Percentiles rank a stretch among this genome's conserved stretches.
Conservation (phyloP, 2,113 vertebrate species). For the Ameiurus melas region DNA sequence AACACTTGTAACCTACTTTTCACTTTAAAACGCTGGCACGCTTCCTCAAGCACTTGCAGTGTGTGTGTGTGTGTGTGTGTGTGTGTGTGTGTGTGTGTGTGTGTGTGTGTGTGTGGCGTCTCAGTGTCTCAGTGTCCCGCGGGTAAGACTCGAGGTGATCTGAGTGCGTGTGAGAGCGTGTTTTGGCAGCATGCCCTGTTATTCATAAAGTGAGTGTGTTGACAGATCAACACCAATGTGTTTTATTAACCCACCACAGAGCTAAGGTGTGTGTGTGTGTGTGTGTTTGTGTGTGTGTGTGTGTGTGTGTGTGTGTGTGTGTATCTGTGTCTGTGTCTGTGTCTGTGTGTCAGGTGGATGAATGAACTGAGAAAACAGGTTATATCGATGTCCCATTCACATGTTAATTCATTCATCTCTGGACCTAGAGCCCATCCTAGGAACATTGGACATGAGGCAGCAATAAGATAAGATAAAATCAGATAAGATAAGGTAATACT, state of each 20-base stretch:
- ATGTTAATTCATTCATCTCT: conserved; percentile 19
- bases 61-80: not conserved
- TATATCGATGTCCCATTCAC: not conserved
- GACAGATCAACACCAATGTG: conserved; percentile 37
- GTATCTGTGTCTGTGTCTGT: not conserved
- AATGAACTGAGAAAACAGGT: not conserved
- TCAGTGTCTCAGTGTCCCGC: conserved; percentile 67
- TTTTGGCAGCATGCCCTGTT: conserved; percentile 58
- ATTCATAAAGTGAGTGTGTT: conserved; percentile 48
- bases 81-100: conserved; percentile 51
- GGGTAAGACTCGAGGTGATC: conserved; percentile 64
- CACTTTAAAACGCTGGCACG: conserved; percentile 53
- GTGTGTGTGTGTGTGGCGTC: conserved; percentile 69
- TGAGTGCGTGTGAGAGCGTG: conserved; percentile 64
- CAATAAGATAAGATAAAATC: not conserved
- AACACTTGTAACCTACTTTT: conserved; percentile 43
- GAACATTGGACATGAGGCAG: not conserved
- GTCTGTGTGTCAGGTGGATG: conserved; percentile 33
- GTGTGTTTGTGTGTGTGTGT: not conserved
- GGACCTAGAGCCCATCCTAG: not conserved
- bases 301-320: not conserved
- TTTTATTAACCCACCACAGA: conserved; percentile 41
- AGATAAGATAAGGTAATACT: too few species aligned
- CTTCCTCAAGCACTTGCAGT: conserved; percentile 11
- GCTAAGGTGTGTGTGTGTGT: not conserved